Evolutionary conservation across 2,113 vertebrate genomes (phyloP).

Genomic region (Cygnus atratus): DNA sequence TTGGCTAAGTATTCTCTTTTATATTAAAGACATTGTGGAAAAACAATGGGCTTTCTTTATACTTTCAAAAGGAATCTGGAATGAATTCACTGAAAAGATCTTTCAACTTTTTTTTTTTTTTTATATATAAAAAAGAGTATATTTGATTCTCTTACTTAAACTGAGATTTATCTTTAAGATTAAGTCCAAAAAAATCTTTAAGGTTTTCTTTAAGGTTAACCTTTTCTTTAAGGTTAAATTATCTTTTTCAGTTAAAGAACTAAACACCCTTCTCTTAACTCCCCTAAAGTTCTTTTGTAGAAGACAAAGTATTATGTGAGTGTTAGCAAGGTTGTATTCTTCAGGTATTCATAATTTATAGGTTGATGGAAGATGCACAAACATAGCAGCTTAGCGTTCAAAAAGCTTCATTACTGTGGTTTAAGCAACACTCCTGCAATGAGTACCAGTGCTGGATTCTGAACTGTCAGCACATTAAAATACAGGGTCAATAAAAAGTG

Average conservation of each 20-base stretch:
- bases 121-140: neutral
- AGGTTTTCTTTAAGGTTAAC: no score
- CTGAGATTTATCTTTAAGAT: neutral
- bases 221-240: neutral
- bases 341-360: neutral
- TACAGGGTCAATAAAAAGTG: neutral
- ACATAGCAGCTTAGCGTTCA: neutral
- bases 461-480: neutral
- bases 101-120: neutral
- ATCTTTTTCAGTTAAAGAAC: neutral
- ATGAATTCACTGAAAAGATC: neutral
- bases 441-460: neutral
- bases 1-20: neutral
- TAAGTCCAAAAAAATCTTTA: neutral
- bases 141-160: neutral
- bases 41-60: neutral
- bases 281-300: neutral
- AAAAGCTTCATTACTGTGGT: neutral
- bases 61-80: neutral
- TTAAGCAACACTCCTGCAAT: neutral
- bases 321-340: neutral
- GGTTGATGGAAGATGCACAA: neutral
- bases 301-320: accelerated
- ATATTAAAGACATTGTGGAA: neutral
- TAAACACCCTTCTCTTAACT: neutral